Base-by-base conservation (phyloP, 2,797 vertebrate species). In the Amblyopsis hoosieri region DNA sequence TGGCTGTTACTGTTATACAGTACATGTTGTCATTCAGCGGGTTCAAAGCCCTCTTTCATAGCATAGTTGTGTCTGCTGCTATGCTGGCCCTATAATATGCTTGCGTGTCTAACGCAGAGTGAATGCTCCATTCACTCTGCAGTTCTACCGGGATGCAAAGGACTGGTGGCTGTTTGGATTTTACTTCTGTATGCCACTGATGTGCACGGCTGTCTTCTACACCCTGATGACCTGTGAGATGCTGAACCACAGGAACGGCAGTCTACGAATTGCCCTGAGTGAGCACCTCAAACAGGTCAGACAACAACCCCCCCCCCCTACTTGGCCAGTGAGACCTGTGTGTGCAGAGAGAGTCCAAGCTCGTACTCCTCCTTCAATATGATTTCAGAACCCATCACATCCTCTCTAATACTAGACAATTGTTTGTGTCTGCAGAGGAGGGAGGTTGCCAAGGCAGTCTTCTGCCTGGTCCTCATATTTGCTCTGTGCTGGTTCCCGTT, bases 131-230 rank as follows among this genome's bases (percentile, higher is more conserved):
- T 11, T 66, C n/a, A 67, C 13, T 8, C 45, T 66, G 5, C 75
- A 99, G 98, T 93, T 93, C 74, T 99, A 99, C 62, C 89, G 60
- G 62, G n/a, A 92, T 0, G 91, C 80, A 42, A 99, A 99, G 83
- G 96, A 96, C 74, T 99, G 97, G 97, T 99, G 98, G 98, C 85
- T 98, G 46, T 99, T 99, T 31, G 95, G 95, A 45, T 97, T 97
- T 88, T 99, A 99, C 80, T 99, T 99, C 78, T 97, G 95, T 49
- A 90, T 98, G 57, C 98, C 98, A 0, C 86, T 99, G 75, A 86
- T 85, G 12, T 99, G 96, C 82, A 98, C 96, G 0, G 97, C 93
- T 1, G 64, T 97, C 74, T 99, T 99, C 85, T 99, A 99, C 80
- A 95, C 97, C 0, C 87, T 98, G 79, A 99, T 99, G 98, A 97